These are phyloP conservation scores for Ceratotherium simum DNA, from an alignment of 2,113 vertebrate genomes.

Conservation along the genomic window DNA sequence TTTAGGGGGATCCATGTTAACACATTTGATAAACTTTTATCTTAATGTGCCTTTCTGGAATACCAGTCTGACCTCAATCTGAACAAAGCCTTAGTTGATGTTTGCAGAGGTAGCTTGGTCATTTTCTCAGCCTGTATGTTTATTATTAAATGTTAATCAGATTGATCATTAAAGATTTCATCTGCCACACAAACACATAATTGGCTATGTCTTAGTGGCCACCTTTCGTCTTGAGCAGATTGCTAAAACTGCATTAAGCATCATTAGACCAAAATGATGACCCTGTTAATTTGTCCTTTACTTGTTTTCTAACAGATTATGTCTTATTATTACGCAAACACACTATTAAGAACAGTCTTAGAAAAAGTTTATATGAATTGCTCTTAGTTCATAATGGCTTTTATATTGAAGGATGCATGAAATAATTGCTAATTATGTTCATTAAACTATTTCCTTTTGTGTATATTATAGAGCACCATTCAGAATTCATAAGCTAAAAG, in stretches of 20 bases:
- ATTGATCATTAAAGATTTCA: conserved; percentile 91
- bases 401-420: conserved; percentile 80
- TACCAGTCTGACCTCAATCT: conserved; percentile 91
- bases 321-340: conserved; percentile 89
- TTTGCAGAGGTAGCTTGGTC: conserved; percentile 81
- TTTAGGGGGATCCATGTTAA: conserved; percentile 71
- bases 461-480: background rate
- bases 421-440: conserved; percentile 85
- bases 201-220: conserved; percentile 86
- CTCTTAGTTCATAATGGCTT: conserved; percentile 80
- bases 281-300: conserved; percentile 89
- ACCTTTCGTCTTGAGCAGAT: conserved; percentile 89
- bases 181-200: conserved; percentile 88
- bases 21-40: conserved; percentile 88
- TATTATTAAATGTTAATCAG: conserved; percentile 90
- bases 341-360: conserved; percentile 81
- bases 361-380: conserved; percentile 86
- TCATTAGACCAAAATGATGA: conserved; percentile 86
- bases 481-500: conserved; percentile 72
- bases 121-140: conserved; percentile 86
- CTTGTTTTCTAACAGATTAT: conserved; percentile 88
- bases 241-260: conserved; percentile 90
- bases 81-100: conserved; percentile 86
- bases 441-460: conserved; percentile 75
- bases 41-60: conserved; percentile 88